Conservation (phyloP, 2,113 vertebrate genomes). For the Empidonax alnorum region DNA sequence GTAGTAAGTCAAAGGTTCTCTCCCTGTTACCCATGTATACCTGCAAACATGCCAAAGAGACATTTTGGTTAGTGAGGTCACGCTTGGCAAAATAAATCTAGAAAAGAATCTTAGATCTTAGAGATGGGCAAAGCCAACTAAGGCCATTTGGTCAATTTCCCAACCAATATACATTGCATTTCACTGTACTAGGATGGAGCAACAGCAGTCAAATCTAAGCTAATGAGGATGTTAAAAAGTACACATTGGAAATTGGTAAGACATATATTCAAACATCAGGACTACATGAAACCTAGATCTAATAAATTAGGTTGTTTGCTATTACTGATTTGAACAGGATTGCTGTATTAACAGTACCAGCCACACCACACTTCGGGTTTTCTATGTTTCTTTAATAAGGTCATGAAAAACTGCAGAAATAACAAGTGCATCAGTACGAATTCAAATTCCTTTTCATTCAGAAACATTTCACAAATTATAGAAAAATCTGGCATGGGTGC, state of each 20-base stretch:
- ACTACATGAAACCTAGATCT: not conserved
- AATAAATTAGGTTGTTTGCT: not conserved
- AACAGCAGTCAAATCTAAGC: not conserved
- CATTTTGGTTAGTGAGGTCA: not conserved
- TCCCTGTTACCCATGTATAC: constrained; percentile 96
- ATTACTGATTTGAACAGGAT: constrained; percentile 7
- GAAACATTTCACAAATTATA: constrained; percentile 8
- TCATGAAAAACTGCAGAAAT: not conserved
- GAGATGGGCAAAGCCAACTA: not conserved
- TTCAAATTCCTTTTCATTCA: not conserved
- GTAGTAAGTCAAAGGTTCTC: constrained; percentile 98
- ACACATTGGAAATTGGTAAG: not conserved
- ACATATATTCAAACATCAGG: not conserved
- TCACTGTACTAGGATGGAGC: not conserved
- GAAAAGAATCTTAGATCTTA: not conserved
- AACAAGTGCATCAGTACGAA: not conserved
- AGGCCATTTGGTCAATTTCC: not conserved
- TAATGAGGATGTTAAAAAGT: not conserved
- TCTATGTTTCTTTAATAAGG: not conserved
- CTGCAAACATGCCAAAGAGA: constrained; percentile 71
- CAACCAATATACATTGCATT: not conserved
- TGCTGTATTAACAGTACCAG: not conserved
- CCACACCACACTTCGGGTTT: not conserved
- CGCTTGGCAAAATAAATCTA: not conserved
- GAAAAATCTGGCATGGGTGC: not conserved